Conservation (phyloP, 2,888 invertebrate genomes). For the Rhorus exstirpatorius region DNA sequence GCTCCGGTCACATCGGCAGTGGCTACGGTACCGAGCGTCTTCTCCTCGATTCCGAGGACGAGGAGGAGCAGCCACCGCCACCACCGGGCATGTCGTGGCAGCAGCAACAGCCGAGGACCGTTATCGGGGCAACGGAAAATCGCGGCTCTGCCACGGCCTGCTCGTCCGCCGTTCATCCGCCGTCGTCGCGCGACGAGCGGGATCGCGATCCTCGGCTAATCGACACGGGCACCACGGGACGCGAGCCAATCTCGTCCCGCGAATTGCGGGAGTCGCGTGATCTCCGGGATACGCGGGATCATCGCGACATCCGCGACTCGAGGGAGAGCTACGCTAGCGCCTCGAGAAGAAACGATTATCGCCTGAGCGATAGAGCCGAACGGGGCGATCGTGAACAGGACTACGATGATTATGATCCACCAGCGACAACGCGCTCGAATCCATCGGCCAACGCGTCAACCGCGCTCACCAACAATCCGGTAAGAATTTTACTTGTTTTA, state of each 20-base stretch:
- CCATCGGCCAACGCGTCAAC: constrained; percentile 72
- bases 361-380: constrained; percentile 50
- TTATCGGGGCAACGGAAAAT: constrained; percentile 53
- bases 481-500: constrained; percentile 71
- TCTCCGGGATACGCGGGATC: constrained; percentile 80
- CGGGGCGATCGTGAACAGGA: constrained; percentile 74
- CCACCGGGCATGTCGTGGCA: constrained; percentile 83
- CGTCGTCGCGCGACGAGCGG: constrained; percentile 76
- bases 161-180: constrained; percentile 57
- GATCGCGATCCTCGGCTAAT: constrained; percentile 76
- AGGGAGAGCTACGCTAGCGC: constrained; percentile 75
- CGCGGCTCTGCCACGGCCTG: constrained; percentile 37
- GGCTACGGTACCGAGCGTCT: constrained; percentile 86
- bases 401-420: constrained; percentile 80
- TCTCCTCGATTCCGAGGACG: constrained; percentile 86
- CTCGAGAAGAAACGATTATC: constrained; percentile 57
- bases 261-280: constrained; percentile 78
- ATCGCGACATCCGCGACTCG: constrained; percentile 74
- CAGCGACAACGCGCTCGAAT: constrained; percentile 71
- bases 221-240: constrained; percentile 41
- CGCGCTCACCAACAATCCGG: constrained; percentile 81
- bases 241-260: constrained; percentile 66
- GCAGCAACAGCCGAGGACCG: constrained; percentile 67
- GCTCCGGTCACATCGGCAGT: constrained; percentile 81
- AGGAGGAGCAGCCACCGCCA: constrained; percentile 75